Base-by-base conservation (phyloP, 2,113 vertebrate genomes). In the Triplophysa tibetana region DNA sequence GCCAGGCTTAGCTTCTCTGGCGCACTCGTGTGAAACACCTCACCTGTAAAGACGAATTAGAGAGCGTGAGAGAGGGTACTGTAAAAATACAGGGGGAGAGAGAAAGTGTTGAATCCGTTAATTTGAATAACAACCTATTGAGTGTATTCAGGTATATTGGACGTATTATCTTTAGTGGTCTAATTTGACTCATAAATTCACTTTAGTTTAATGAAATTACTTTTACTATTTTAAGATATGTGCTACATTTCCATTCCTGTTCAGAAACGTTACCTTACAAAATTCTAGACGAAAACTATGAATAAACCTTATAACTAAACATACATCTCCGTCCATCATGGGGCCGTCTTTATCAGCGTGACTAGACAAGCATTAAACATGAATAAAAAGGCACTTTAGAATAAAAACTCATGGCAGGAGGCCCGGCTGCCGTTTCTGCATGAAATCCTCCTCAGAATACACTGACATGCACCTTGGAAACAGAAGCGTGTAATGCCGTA, bases 21-120 rank as follows among this genome's bases (percentile, higher is more conserved):
- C 0, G 84, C 83, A 0, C 93, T 87, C 67, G 94, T 88, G 70
- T 97, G 91, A 82, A 97, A 98, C 69, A 99, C 96, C 0, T 93
- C 93, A 21, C 98, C 98, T 99, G 85, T n/a, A 79, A 80, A 81
- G n/a, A 12, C 41, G 70, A 84, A 4, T 61, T 23, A 21, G 0
- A 54, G 19, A 79, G 12, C 12, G 61, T 12, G 48, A 74, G 14
- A 63, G 33, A 14, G n/a, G n/a, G 19, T 41, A 10, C 17, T 41
- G 64, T 43, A n/a, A 21, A 23, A 17, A 68, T 3, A 48, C 2
- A 23, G n/a, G 1, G 17, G 9, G 8, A 56, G 52, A 19, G 17
- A n/a, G 17, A 56, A 56, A 8, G 19, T 56, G 3, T 50, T 2
- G n/a, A 7, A 56, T 19, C n/a, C 1, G 9, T 58, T 58, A 2